These are phyloP conservation scores for Peribatodes rhomboidaria DNA, from an alignment of 2,888 invertebrate species.

Conservation along the genomic window DNA sequence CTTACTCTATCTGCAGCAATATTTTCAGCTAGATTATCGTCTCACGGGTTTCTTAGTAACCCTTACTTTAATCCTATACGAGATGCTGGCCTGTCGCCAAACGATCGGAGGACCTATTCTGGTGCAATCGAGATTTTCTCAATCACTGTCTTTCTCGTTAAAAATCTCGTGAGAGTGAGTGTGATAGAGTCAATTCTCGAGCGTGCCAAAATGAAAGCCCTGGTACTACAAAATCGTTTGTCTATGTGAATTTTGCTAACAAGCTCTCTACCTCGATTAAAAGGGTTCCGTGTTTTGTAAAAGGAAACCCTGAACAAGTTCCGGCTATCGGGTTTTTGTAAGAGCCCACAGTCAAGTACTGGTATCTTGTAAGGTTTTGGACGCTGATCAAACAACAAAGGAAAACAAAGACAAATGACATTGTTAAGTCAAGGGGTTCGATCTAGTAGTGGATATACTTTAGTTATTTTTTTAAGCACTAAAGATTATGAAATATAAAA, in stretches of 20 bases:
- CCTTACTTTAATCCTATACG: constrained; percentile 34
- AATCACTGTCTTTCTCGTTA: too few relatives aligned
- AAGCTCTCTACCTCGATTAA: constrained; percentile 42
- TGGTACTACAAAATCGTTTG: constrained; percentile 35
- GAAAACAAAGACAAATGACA: background rate
- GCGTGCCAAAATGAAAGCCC: too few relatives aligned
- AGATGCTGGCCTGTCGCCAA: constrained; percentile 44
- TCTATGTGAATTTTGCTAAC: constrained; percentile 40
- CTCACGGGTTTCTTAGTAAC: constrained; percentile 27
- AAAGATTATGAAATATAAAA: too few relatives aligned
- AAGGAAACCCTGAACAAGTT: constrained; percentile 23
- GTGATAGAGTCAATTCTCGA: too few relatives aligned
- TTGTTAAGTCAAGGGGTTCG: background rate
- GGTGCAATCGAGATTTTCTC: too few relatives aligned
- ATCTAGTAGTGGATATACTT: too few relatives aligned
- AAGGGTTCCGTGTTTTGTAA: constrained; percentile 32
- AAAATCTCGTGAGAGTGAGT: too few relatives aligned
- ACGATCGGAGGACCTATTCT: constrained; percentile 11
- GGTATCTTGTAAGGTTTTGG: constrained; percentile 2
- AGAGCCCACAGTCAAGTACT: constrained; percentile 3
- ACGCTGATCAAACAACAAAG: background rate
- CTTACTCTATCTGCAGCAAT: constrained; percentile 2
- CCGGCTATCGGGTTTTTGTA: constrained; percentile 9
- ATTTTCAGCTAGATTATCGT: constrained; percentile 30
- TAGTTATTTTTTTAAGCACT: too few relatives aligned